Evolutionary conservation across 1,140 invertebrate species (phyloP), one percentile per base, ranked within the genome.

Genomic region (Melanaphis sacchari): DNA sequence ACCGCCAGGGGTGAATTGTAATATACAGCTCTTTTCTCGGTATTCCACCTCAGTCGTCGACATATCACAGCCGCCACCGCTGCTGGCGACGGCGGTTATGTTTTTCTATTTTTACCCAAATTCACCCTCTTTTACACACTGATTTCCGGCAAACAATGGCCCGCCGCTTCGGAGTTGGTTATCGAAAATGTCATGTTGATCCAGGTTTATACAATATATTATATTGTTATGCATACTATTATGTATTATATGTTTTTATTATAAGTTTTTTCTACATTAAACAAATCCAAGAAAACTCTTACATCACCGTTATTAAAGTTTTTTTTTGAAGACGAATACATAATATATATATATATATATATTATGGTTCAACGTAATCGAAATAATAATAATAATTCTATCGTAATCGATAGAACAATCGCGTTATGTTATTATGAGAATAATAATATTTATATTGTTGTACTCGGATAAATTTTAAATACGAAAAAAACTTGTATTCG

Each of bases 21-120:
- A 18, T 49, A 2, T 38, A 82, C 84, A n/a, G 59, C 59, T 76
- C 59, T 76, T 76, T 76, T 76, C 59, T 76, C 59, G 15, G 59
- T 76, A 76, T 76, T 41, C 40, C 84, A 40, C 40, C 31, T 49
- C 18, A 3, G 43, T 49, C 31, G 43, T n/a, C 43, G 41, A 21
- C 59, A 22, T 5, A 76, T 15, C 18, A 6, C 59, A 21, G n/a
- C 59, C 31, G 59, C 59, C 43, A 1, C 82, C 4, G 41, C 4
- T 6, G 84, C 26, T 6, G 43, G 8, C 15, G 84, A 46, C 31
- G 85, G 36, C 26, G 36, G 54, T 54, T n/a, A 49, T 22, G 24
- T 38, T 90, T 90, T 90, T 90, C 88, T 90, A 90, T 90, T 54
- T 90, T 90, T 90, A 90, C 52, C 15, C 85, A 38, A 40, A n/a